Base-by-base conservation (phyloP, 2,113 vertebrate species). In the Chloropsis cyanopogon region DNA sequence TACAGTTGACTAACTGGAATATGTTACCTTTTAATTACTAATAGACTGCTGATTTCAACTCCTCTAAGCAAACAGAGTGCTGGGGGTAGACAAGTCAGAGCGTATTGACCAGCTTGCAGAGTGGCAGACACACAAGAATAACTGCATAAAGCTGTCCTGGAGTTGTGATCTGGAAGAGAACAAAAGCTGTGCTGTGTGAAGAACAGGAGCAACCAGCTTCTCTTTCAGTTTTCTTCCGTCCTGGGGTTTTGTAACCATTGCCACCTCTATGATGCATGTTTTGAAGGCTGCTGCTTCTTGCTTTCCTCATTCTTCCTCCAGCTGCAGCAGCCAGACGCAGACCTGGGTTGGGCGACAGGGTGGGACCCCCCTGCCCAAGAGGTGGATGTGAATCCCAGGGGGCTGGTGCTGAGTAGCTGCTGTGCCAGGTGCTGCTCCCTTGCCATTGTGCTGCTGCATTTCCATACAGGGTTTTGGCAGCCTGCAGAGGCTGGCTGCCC, bases 391-490 rank as follows among this genome's bases (percentile, higher is more conserved):
- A 76, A 20, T 61, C 4, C 1, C 0, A 1, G 49, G 8, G 11
- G n/a, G 28, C 49, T 70, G 47, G 14, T n/a, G 8, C 49, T 39
- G 82, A 22, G 42, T 18, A 21, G 37, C 41, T 82, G 33, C 46
- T 81, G 39, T 75, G 50, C 54, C 46, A 9, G 19, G 7, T 33
- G 46, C 69, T 92, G 73, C 42, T 81, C 24, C 42, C 21, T 54
- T 33, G 33, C 53, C 1, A 0, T 44, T 10, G 0, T 12, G 1
- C 66, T 35, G 66, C 77, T 65, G 41, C 2, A 0, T 81, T 66
- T 76, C 50, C 2, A 0, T 18, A 1, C 0, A 1, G 41, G 14
- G 28, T 56, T 84, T 60, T 35, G 41, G 49, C 78, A 54, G 24
- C 12, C 2, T 26, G 41, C 60, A 63, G 49, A 26, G 42, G 14